Percentiles rank a stretch among this genome's conserved stretches.
Conservation (phyloP, 2,888 invertebrate genomes). For the Clusia tigrina region DNA sequence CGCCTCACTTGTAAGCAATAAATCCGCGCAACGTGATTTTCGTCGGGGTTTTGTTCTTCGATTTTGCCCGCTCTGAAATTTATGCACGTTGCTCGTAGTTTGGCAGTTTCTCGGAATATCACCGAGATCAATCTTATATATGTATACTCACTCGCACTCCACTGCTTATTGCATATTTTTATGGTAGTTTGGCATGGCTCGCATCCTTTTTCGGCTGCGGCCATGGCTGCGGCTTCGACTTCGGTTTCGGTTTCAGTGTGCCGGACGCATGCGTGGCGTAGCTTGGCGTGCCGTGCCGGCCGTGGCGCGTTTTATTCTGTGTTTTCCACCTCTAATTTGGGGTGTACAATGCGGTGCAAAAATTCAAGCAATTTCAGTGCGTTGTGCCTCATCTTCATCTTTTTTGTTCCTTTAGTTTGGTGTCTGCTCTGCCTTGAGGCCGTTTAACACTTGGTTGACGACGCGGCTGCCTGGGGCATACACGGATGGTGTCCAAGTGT, state of each 20-base stretch:
- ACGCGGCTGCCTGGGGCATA: background rate
- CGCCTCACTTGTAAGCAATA: slow-evolving; percentile 26
- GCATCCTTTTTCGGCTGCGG: slow-evolving; percentile 50
- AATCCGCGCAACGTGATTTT: slow-evolving; percentile 27
- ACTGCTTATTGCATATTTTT: slow-evolving; percentile 61
- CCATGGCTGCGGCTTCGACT: slow-evolving; percentile 10
- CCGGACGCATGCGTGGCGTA: slow-evolving; percentile 40
- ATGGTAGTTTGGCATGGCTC: slow-evolving; percentile 50
- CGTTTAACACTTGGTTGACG: background rate
- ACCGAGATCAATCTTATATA: slow-evolving; percentile 59
- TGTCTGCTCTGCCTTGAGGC: background rate
- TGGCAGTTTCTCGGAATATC: slow-evolving; percentile 57
- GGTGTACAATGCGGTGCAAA: slow-evolving; percentile 46
- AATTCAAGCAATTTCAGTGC: slow-evolving; percentile 48
- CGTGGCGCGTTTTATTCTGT: slow-evolving; percentile 38
- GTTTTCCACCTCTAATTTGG: slow-evolving; percentile 46
- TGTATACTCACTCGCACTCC: no score
- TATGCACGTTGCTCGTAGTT: slow-evolving; percentile 40
- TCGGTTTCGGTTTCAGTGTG: slow-evolving; percentile 32
- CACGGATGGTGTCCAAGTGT: background rate
- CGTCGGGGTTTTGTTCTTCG: slow-evolving; percentile 11
- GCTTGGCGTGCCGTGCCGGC: no score
- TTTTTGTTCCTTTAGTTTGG: background rate
- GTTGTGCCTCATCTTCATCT: slow-evolving; percentile 23
- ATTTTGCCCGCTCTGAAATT: slow-evolving; percentile 33